These are phyloP conservation scores for Xerus rutilus DNA, from an alignment of 2,797 vertebrate genomes.

Conservation along the genomic window DNA sequence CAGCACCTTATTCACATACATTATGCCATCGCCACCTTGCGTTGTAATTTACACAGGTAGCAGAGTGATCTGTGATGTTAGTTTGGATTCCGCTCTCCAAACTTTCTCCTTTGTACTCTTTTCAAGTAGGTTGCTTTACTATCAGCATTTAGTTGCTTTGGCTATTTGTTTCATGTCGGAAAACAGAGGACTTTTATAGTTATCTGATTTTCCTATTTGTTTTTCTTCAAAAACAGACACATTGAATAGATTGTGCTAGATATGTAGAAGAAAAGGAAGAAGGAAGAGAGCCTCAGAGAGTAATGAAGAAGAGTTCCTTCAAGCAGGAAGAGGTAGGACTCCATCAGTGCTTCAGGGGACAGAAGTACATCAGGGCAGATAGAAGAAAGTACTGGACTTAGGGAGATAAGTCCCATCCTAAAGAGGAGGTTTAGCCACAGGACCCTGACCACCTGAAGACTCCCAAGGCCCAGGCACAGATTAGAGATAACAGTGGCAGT, in stretches of 20 bases:
- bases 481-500: neutral
- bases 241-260: neutral
- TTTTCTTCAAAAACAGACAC: neutral
- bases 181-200: neutral
- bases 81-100: constrained; percentile 16
- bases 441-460: neutral
- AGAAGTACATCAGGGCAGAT: neutral
- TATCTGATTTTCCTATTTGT: neutral
- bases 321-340: neutral
- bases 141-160: neutral
- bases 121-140: neutral
- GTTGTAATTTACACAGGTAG: neutral
- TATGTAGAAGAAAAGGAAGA: neutral
- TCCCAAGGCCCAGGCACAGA: neutral
- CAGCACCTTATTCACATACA: neutral
- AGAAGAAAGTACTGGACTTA: neutral
- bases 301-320: neutral
- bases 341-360: neutral
- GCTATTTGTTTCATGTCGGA: neutral
- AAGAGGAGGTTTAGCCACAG: neutral
- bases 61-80: neutral
- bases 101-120: neutral
- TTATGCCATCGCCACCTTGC: neutral
- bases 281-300: neutral
- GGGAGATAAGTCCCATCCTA: neutral